Conservation (phyloP, 1,140 invertebrate genomes). For the Microplitis mediator region DNA sequence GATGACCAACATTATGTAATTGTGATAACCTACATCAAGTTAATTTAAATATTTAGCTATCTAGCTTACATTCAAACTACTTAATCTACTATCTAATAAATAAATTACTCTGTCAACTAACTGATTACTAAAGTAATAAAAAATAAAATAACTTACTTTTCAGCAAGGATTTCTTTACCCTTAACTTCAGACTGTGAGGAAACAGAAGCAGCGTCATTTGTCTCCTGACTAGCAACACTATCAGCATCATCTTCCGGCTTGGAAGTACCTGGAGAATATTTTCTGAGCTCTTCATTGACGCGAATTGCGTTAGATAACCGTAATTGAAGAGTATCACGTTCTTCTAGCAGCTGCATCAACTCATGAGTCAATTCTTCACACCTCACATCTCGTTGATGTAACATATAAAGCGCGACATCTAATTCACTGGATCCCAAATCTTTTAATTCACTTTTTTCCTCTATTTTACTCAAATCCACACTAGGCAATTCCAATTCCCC, state of each 20-base stretch:
- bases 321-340: conserved; percentile 82
- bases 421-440: conserved; percentile 64
- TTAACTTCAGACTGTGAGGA: conserved; percentile 49
- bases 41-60: conserved; percentile 38
- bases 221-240: not conserved
- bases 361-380: conserved; percentile 89
- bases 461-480: no score
- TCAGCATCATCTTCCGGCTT: conserved; percentile 51
- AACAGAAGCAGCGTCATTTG: conserved; percentile 35
- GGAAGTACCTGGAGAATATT: not conserved
- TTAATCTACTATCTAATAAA: not conserved
- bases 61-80: conserved; percentile 4
- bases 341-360: conserved; percentile 81
- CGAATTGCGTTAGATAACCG: conserved; percentile 79
- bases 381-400: conserved; percentile 85
- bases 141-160: conserved; percentile 49
- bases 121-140: not conserved
- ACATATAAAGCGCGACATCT: conserved; percentile 81
- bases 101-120: not conserved
- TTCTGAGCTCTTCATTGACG: conserved; percentile 67
- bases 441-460: not conserved
- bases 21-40: conserved; percentile 69
- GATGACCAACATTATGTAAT: conserved; percentile 74
- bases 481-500: no score
- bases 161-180: conserved; percentile 51